These are phyloP conservation scores for Zaprionus bogoriensis DNA, from an alignment of 2,888 invertebrate species.

Conservation along the genomic window DNA sequence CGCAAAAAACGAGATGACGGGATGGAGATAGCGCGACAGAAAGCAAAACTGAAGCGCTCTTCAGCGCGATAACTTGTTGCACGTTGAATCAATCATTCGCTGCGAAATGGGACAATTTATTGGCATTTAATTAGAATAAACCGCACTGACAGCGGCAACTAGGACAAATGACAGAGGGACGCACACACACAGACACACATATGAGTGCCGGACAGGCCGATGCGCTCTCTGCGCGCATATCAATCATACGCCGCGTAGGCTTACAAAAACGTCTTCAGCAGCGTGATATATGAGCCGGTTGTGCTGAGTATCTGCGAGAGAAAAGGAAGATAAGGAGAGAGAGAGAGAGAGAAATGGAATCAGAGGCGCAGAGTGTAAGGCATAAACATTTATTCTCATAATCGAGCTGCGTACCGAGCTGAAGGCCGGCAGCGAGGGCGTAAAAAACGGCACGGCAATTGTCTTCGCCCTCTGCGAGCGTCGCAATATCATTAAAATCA, in stretches of 20 bases:
- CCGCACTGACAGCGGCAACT: slow-evolving; percentile 3
- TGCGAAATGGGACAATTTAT: background rate
- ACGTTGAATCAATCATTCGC: background rate
- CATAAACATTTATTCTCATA: slow-evolving; percentile 51
- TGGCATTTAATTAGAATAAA: slow-evolving; percentile 38
- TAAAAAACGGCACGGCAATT: slow-evolving; percentile 81
- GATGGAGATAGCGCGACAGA: background rate
- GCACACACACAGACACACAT: slow-evolving; percentile 1
- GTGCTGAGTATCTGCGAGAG: slow-evolving; percentile 76
- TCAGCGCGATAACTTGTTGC: slow-evolving; percentile 51
- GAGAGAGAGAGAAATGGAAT: background rate
- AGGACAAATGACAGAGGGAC: background rate
- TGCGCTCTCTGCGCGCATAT: slow-evolving; percentile 35
- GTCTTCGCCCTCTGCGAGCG: slow-evolving; percentile 78
- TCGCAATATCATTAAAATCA: slow-evolving; percentile 80
- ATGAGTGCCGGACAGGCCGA: no score
- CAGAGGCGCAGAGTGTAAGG: slow-evolving; percentile 22
- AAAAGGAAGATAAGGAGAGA: no score
- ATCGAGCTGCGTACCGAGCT: slow-evolving; percentile 66
- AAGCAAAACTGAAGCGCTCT: background rate
- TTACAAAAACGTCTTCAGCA: slow-evolving; percentile 77
- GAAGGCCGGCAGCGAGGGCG: slow-evolving; percentile 79
- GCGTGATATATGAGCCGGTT: slow-evolving; percentile 79
- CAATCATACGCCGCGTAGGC: slow-evolving; percentile 69
- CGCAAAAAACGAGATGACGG: no score